Conservation (phyloP, 2,113 vertebrate genomes). For the Eudyptes chrysolophus region DNA sequence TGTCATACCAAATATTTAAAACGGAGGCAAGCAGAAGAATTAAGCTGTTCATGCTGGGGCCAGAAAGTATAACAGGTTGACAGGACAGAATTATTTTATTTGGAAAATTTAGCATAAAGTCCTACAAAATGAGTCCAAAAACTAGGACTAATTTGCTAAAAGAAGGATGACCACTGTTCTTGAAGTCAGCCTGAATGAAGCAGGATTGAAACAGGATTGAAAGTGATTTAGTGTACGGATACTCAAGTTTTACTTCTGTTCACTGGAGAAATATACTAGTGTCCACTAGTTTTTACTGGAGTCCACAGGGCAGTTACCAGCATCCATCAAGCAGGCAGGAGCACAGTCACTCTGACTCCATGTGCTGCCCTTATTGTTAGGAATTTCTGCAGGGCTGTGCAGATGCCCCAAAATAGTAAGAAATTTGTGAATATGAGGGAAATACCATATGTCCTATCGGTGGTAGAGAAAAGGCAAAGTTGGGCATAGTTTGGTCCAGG, state of each 20-base stretch:
- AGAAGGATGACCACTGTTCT: neutral
- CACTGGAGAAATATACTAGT: neutral
- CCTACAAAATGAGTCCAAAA: neutral
- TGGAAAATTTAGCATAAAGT: neutral
- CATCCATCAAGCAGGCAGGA: neutral
- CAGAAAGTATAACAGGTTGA: neutral
- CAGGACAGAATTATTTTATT: neutral
- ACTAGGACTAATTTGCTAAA: neutral
- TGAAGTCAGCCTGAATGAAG: neutral
- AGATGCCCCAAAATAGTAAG: neutral
- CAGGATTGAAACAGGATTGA: neutral
- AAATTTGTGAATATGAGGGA: neutral
- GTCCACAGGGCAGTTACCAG: neutral
- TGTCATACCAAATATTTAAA: neutral
- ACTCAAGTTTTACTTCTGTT: neutral
- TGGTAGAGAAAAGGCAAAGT: neutral
- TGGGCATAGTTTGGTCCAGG: no score
- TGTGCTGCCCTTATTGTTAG: neutral
- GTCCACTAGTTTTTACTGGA: neutral
- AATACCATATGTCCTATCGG: rapidly evolving
- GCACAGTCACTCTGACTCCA: rapidly evolving
- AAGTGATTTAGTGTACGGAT: neutral
- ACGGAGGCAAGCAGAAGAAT: neutral
- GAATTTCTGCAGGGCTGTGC: neutral
- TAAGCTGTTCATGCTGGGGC: neutral